Base-by-base conservation (phyloP, 2,113 vertebrate species). In the Odobenus rosmarus region DNA sequence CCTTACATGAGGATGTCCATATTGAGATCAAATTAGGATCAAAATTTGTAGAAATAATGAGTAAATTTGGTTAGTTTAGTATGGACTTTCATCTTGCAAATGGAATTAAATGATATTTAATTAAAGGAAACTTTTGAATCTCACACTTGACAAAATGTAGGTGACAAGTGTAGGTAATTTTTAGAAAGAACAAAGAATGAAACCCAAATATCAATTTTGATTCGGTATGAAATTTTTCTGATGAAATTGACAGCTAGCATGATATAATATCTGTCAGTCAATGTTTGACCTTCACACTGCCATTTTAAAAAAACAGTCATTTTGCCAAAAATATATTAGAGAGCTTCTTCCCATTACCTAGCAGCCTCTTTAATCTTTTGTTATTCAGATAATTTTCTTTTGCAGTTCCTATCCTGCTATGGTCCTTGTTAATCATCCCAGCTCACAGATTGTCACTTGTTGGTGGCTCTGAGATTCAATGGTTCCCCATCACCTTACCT, bases 261-360 rank as follows among this genome's bases (percentile, higher is more conserved):
- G 72, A 57, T 57, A 64, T 1, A 72, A 3, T 67, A 86, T 82
- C n/a, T 86, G 57, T 61, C 12, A 92, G 13, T 89, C 51, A 64
- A 0, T 91, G 57, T 77, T 71, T 88, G 82, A 62, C 24, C 16
- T 84, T 91, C 49, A 12, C 3, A 64, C 16, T 64, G 26, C 33
- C 26, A 51, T 96, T 82, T 80, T 59, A 39, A 2, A 39, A 59
- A 62, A 49, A 79, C 7, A 19, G 4, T 80, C 31, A 26, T 83
- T 93, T 80, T 96, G 61, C 69, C 69, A 80, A 79, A 95, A 95
- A 71, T 93, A 79, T 46, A 39, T 21, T 84, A 31, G 31, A 64
- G 86, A 83, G 19, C 5, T 86, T 89, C 36, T 81, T 90, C 21
- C 82, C 14, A 46, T 82, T 83, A 93, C 28, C 51, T 36, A 67